phyloP scores from a whole-genome alignment of 1,140 invertebrate species.

The Dryas iulia region DNA sequence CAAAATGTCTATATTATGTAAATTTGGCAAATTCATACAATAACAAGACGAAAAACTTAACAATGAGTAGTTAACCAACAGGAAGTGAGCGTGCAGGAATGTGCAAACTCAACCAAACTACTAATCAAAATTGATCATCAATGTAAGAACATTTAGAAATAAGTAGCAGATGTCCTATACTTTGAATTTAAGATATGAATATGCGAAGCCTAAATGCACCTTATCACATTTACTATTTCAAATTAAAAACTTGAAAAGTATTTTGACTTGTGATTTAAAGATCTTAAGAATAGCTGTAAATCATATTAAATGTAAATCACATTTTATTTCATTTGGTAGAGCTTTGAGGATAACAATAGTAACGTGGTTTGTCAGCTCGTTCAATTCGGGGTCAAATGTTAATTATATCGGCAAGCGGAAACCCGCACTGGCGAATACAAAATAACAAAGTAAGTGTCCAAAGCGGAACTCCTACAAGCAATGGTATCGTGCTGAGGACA shows the following conservation, averaged over 20 bases:
- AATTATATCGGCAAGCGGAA: slow-evolving; percentile 74
- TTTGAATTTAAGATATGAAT: background rate
- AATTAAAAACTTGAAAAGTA: background rate
- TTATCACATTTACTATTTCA: too few relatives aligned
- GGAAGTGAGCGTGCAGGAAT: slow-evolving; percentile 42
- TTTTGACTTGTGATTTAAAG: background rate
- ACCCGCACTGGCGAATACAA: slow-evolving; percentile 68
- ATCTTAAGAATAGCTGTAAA: background rate
- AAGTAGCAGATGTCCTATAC: background rate
- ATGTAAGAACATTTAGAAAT: background rate
- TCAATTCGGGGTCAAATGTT: slow-evolving; percentile 71
- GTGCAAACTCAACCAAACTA: slow-evolving; percentile 14
- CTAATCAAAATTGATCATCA: background rate
- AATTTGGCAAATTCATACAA: slow-evolving; percentile 23
- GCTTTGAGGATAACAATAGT: slow-evolving; percentile 34
- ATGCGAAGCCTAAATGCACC: too few relatives aligned
- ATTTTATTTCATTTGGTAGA: background rate
- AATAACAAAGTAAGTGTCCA: slow-evolving; percentile 50
- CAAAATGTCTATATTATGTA: slow-evolving; percentile 5
- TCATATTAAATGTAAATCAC: background rate
- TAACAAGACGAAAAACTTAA: slow-evolving; percentile 41
- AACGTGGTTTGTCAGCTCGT: slow-evolving; percentile 33
- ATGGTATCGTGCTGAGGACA: slow-evolving; percentile 49
- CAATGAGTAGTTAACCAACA: slow-evolving; percentile 45
- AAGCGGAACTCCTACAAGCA: slow-evolving; percentile 54